Evolutionary conservation across 37 sponge, comb jelly and placozoan species (phyloP), one percentile per base, ranked within the genome.

Genomic region (Ianthella basta): DNA sequence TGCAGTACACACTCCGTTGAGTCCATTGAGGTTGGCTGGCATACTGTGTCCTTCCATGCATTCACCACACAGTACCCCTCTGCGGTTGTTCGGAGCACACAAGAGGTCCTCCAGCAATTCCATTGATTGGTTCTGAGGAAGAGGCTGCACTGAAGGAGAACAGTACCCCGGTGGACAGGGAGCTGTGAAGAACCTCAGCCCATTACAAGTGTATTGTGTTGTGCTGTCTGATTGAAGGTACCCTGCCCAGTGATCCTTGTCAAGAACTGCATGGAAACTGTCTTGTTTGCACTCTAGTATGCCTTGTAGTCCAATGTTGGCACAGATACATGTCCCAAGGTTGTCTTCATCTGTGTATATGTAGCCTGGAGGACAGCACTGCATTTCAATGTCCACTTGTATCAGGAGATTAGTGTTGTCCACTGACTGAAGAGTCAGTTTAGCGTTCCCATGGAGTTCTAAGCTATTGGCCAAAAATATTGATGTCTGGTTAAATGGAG

Each of bases 341-440:
- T 6, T 30, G 70, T 30, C 70, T 2, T n/a, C 34, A 35, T 44
- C 50, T 44, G 34, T 35, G 33, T 27, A 69, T 3, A 69, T 69
- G 70, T 34, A 69, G 1, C 70, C 70, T 3, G 70, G 70, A 34
- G 70, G 70, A 69, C 70, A 69, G 33, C 70, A 69, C 70, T 69
- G 34, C 70, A 69, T 34, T 4, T 30, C 34, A 32, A 69, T 35
- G 18, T 30, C 32, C 35, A 69, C 18, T 18, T 10, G 18, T 30
- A 33, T 32, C 29, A 69, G 27, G 1, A 69, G 33, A 32, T 69
- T 35, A 1, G 2, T 30, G 33, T 69, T 69, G 32, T 34, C 33
- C 34, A 16, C 34, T 30, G 70, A 69, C 70, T 69, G 70, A 18
- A 69, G 70, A 69, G 27, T 35, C 2, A 69, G 70, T 69, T 30